Percentiles rank a stretch among this genome's conserved stretches.
These are phyloP conservation scores for Sweltsa coloradensis DNA, from an alignment of 1,140 invertebrate species.

Conservation along the genomic window DNA sequence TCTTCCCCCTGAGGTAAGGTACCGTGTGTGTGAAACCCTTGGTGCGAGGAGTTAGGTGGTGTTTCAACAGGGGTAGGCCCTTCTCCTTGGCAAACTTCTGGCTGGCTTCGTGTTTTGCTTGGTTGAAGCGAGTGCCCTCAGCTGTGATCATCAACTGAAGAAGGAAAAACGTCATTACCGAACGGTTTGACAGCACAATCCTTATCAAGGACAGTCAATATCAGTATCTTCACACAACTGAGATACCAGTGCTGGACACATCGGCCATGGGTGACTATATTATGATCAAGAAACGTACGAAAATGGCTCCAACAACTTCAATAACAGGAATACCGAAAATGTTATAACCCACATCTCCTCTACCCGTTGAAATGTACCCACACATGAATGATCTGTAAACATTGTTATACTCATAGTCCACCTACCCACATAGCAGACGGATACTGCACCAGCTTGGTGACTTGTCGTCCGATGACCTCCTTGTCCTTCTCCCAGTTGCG, in stretches of 20 bases:
- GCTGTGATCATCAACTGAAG: slow-evolving; percentile 78
- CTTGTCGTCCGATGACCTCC: slow-evolving; percentile 63
- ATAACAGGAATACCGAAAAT: no score
- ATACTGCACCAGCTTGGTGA: slow-evolving; percentile 72
- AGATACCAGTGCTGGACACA: no score
- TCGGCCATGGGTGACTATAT: no score
- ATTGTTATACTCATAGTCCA: no score
- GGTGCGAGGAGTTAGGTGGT: slow-evolving; percentile 86
- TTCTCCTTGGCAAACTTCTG: slow-evolving; percentile 78
- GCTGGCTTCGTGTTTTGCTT: slow-evolving; percentile 75
- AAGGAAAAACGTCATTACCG: slow-evolving; percentile 14
- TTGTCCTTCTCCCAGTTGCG: slow-evolving; percentile 84
- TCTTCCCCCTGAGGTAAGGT: slow-evolving; percentile 55
- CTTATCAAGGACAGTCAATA: no score
- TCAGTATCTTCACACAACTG: no score
- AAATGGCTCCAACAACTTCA: no score
- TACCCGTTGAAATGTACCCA: no score
- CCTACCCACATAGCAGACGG: slow-evolving; percentile 77
- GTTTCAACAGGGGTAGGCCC: slow-evolving; percentile 70
- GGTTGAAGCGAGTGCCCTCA: slow-evolving; percentile 88
- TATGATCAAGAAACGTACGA: no score
- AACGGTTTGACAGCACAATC: no score
- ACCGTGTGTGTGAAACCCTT: slow-evolving; percentile 78
- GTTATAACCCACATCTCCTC: no score
- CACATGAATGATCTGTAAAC: no score